A percentile compares a stretch with the other conserved stretches of the same genome.
These are phyloP conservation scores for Charina bottae DNA, from an alignment of 2,113 vertebrate species.

Conservation along the genomic window DNA sequence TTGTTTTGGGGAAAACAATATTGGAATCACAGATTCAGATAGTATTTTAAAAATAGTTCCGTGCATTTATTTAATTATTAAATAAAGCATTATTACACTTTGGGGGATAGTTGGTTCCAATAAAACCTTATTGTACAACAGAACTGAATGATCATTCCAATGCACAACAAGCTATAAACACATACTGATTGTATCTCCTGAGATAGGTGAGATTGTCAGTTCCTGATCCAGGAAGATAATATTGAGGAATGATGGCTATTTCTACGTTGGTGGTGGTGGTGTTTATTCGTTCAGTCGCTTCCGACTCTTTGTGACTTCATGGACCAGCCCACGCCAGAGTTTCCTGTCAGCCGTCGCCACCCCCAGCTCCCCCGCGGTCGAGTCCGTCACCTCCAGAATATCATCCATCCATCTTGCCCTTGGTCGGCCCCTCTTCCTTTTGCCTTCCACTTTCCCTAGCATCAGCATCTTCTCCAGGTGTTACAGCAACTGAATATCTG, in stretches of 20 bases:
- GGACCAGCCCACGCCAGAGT: too few species aligned
- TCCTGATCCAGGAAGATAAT: background rate
- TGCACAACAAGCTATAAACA: background rate
- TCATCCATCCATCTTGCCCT: too few species aligned
- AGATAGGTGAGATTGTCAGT: background rate
- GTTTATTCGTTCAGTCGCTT: too few species aligned
- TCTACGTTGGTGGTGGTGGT: too few species aligned
- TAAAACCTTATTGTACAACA: background rate
- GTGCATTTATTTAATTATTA: background rate
- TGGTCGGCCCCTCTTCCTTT: too few species aligned
- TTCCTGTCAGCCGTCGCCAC: too few species aligned
- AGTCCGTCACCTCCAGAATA: too few species aligned
- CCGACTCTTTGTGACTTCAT: too few species aligned
- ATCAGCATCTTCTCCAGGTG: too few species aligned
- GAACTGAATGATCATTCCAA: background rate
- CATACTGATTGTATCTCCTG: background rate
- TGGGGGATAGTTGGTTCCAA: background rate
- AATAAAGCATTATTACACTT: background rate
- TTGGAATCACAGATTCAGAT: conserved; percentile 17
- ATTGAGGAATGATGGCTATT: background rate
- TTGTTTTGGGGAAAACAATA: background rate
- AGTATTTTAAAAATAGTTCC: conserved; percentile 24
- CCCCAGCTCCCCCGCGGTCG: too few species aligned
- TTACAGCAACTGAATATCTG: too few species aligned
- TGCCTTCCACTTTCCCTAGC: too few species aligned